Evolutionary conservation across 2,888 invertebrate genomes (phyloP), one percentile per base, ranked within the genome.

Genomic region (Caenorhabditis sp.): DNA sequence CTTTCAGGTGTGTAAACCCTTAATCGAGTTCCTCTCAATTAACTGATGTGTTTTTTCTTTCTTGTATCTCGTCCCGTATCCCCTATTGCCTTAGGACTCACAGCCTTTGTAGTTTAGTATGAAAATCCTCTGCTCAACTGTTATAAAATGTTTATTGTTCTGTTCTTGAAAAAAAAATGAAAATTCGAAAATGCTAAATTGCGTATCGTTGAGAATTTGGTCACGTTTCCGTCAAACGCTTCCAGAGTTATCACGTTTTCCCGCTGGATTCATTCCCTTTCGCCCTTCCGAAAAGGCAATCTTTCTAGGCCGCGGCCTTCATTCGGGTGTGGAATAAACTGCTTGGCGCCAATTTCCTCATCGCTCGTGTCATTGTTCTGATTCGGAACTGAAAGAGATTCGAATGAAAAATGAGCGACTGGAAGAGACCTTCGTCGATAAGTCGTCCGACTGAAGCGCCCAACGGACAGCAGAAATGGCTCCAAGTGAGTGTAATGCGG

Each of bases 71-170:
- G 20, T 17, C 32, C 35, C 46, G 26, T 45, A 15, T 43, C 39
- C 20, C 24, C 15, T 39, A 20, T 43, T 22, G 22, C 52, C 52
- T 46, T 68, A 68, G 68, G 58, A 68, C 56, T 59, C 32, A 59
- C 56, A 50, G n/a, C 13, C 41, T 56, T 62, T 68, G 58, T 68
- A 68, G 68, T 68, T 66, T 66, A 66, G 66, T 17, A 39, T 11
- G 37, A 35, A 1, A n/a, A 8, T 26, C 26, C 35, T 17, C 20
- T 30, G 6, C 35, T 2, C 3, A 35, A 48, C 56, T 66, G 66
- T 66, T 66, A 68, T 46, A 52, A 59, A 26, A 43, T 58, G 46
- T 66, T 65, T 48, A 66, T 68, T 68, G 68, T 68, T 62, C 26
- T 52, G 41, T 68, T 50, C 30, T 62, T 41, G 37, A 22, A 27